These are phyloP conservation scores for Myrmecobius fasciatus DNA, from an alignment of 2,113 vertebrate genomes.

Conservation along the genomic window DNA sequence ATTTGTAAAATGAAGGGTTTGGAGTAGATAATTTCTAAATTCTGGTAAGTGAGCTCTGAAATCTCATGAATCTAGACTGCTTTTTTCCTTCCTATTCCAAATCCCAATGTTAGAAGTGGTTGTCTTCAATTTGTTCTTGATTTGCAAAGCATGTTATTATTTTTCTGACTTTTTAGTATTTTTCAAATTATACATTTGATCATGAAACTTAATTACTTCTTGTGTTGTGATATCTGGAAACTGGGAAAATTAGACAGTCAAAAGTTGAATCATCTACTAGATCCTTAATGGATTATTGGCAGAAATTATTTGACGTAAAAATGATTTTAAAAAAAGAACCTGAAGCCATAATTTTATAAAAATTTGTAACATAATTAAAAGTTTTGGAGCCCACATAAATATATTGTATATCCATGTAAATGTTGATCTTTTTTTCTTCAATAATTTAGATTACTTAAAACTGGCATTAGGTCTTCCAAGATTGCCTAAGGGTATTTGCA, in stretches of 20 bases:
- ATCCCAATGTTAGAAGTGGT: background rate
- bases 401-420: background rate
- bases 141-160: constrained; percentile 1
- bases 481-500: background rate
- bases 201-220: background rate
- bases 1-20: background rate
- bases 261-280: constrained; percentile 3
- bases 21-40: background rate
- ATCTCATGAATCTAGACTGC: background rate
- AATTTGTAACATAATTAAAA: background rate
- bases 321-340: background rate
- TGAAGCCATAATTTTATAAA: background rate
- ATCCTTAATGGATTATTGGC: constrained; percentile 20
- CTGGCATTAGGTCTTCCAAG: background rate
- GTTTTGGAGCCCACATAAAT: background rate
- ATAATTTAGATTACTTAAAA: background rate
- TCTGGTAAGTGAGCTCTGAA: background rate
- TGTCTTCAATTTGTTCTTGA: background rate
- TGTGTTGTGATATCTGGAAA: background rate
- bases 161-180: background rate
- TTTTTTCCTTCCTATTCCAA: background rate
- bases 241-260: background rate
- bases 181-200: background rate
- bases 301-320: background rate
- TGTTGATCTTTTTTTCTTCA: background rate